Evolutionary conservation across 2,113 vertebrate species (phyloP), one percentile per base, ranked within the genome.

Genomic region (Dasyornis broadbenti): DNA sequence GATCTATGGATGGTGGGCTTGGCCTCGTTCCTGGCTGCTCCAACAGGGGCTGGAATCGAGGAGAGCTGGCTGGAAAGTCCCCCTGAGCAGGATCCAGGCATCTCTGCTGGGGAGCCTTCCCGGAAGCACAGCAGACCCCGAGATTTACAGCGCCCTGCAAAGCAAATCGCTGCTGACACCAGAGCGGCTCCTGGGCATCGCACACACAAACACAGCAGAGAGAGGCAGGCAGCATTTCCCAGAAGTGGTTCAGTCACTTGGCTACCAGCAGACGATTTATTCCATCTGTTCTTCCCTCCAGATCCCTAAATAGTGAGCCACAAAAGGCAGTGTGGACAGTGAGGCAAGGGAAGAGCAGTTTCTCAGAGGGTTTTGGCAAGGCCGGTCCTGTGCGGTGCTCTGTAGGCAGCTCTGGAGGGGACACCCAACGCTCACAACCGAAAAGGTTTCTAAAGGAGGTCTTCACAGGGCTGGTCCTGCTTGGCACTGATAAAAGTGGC

Each of bases 261-360:
- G 88, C 89, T 84, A 91, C 94, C 65, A 69, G 68, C 59, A 60
- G 91, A 80, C 5, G 1, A 97, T 97, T 97, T 96, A 96, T 95
- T 93, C 90, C 84, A 92, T 89, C 93, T 92, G 82, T 9, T 79
- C 89, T 84, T 49, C 87, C 65, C 28, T 39, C 79, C 86, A 79
- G 12, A 80, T 77, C 86, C 66, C 77, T 82, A 85, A 96, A 90
- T 10, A 90, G 69, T 0, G 5, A 87, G 8, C 59, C 86, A 92
- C 83, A 87, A 96, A 94, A 86, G 82, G 80, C 91, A 59, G 42
- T 7, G 15, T 50, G 42, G 39, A 86, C 30, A 95, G 56, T 0
- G 31, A 85, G 86, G 83, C 60, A 84, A 80, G 31, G 93, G 49
- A 60, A 82, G 90, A 77, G 44, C 68, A 49, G 42, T 82, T 96